A percentile compares a stretch with the other conserved stretches of the same genome.
phyloP scores from a whole-genome alignment of 2,113 vertebrate species.

The Andinoacara biseriatus region DNA sequence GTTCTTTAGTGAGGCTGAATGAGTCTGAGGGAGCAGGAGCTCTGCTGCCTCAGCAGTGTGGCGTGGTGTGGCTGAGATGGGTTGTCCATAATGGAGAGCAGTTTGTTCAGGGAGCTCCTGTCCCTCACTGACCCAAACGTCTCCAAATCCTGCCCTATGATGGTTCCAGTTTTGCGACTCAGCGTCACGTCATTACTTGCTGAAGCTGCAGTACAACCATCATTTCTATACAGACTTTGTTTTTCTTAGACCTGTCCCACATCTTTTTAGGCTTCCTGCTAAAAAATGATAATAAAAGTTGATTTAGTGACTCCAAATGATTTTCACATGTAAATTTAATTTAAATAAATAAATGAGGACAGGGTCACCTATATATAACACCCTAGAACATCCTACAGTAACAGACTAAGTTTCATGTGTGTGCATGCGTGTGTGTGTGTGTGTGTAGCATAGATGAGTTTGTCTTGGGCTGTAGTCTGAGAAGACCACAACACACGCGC shows the following conservation, averaged over 20 bases:
- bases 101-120: too few species aligned
- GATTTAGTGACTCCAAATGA: neutral
- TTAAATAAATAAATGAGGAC: neutral
- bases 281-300: neutral
- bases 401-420: neutral
- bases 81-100: too few species aligned
- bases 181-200: too few species aligned
- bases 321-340: neutral
- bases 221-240: too few species aligned
- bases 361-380: constrained; percentile 40
- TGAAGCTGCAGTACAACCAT: too few species aligned
- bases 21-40: too few species aligned
- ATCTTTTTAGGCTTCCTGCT: neutral
- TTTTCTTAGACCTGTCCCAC: neutral
- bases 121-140: too few species aligned
- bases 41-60: too few species aligned
- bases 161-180: too few species aligned
- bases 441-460: constrained; percentile 30
- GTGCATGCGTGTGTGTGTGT: neutral
- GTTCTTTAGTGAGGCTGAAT: too few species aligned
- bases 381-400: neutral
- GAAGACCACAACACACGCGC: constrained; percentile 51
- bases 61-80: too few species aligned
- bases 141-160: too few species aligned
- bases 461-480: constrained; percentile 52